Evolutionary conservation across 2,797 vertebrate genomes (phyloP).

Genomic region (Pitangus sulphuratus): DNA sequence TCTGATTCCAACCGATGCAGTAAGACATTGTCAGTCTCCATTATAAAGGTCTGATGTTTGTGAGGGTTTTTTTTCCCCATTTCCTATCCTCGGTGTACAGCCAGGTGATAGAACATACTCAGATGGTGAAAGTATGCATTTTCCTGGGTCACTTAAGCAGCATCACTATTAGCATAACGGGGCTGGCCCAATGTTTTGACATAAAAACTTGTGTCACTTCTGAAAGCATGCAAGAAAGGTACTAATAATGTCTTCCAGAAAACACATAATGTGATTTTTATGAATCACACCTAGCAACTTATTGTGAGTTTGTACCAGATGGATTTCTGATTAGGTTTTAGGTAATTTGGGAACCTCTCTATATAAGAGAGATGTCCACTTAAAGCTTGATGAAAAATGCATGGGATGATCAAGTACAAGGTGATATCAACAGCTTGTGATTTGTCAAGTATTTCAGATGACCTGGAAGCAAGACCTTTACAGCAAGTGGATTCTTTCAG

Average conservation of each 20-base stretch:
- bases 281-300: neutral
- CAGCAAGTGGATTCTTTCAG: neutral
- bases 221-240: neutral
- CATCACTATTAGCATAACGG: neutral
- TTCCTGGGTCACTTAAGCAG: neutral
- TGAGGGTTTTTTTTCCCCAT: fast-evolving
- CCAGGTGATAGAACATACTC: neutral
- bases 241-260: constrained; percentile 3
- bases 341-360: constrained; percentile 2
- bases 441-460: neutral
- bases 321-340: neutral
- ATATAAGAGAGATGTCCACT: neutral
- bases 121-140: neutral
- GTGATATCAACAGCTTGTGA: neutral
- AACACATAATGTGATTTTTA: constrained; percentile 9
- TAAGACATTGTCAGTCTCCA: neutral
- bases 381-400: constrained; percentile 24
- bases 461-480: neutral
- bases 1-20: neutral
- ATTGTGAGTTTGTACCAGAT: neutral
- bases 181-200: neutral
- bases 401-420: neutral
- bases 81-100: neutral
- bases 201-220: neutral
- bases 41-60: neutral